phyloP scores from a whole-genome alignment of 30 jellyfish, hydroid and myxozoan species.

The Mastigias papua region DNA sequence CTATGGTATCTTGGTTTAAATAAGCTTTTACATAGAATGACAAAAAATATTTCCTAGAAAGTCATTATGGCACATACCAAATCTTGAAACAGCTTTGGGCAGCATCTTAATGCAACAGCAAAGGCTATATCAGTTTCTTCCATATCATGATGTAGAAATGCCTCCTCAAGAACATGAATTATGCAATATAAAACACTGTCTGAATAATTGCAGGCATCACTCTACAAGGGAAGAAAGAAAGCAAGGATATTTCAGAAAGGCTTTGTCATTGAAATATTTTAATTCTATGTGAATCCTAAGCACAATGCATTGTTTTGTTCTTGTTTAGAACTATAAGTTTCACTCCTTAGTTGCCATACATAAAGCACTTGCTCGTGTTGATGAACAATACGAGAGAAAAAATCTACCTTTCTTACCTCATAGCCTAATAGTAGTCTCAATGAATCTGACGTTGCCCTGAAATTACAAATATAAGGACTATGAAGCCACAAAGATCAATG shows the following conservation, averaged over 20 bases:
- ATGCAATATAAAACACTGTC: constrained; percentile 49
- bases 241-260: not conserved
- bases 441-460: constrained; percentile 52
- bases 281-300: not conserved
- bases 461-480: not conserved
- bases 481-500: too few relatives aligned
- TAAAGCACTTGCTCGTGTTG: too few relatives aligned
- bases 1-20: too few relatives aligned
- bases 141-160: not conserved
- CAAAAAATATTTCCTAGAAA: too few relatives aligned
- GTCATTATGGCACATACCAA: constrained; percentile 30
- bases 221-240: constrained; percentile 9
- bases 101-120: constrained; percentile 63
- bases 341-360: too few relatives aligned
- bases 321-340: too few relatives aligned
- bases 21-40: too few relatives aligned
- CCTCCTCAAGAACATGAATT: constrained; percentile 51
- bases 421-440: constrained; percentile 32
- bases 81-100: constrained; percentile 52
- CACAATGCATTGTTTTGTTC: not conserved
- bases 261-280: not conserved
- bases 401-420: constrained; percentile 16
- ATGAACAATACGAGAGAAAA: too few relatives aligned
- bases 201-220: constrained; percentile 47
- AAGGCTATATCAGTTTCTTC: constrained; percentile 32